These are phyloP conservation scores for Homalodisca vitripennis DNA, from an alignment of 1,140 invertebrate genomes.

Conservation along the genomic window DNA sequence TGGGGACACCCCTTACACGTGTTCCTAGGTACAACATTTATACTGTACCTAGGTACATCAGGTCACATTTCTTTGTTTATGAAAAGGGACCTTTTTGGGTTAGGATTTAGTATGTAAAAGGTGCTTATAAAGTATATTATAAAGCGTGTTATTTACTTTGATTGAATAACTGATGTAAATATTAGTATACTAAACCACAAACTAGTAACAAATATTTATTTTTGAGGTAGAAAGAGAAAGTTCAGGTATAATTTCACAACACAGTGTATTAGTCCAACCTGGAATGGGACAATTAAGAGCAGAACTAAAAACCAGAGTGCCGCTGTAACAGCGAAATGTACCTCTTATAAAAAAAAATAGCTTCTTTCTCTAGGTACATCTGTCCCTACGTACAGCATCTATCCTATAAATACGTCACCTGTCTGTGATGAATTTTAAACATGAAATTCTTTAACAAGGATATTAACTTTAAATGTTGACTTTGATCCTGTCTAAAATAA, in stretches of 20 bases:
- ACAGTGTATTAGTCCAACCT: not conserved
- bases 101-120: conserved; percentile 3
- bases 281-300: not conserved
- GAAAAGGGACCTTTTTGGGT: conserved; percentile 8
- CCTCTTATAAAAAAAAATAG: not conserved
- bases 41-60: conserved; percentile 10
- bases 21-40: not conserved
- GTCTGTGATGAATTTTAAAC: too few relatives aligned
- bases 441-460: too few relatives aligned
- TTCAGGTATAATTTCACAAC: too few relatives aligned
- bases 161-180: too few relatives aligned
- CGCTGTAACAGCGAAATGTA: not conserved
- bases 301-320: not conserved
- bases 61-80: conserved; percentile 5
- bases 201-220: too few relatives aligned
- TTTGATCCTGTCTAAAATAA: too few relatives aligned
- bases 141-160: not conserved
- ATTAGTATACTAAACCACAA: too few relatives aligned
- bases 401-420: too few relatives aligned
- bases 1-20: too few relatives aligned
- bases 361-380: conserved; percentile 10
- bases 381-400: conserved; percentile 10
- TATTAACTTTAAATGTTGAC: too few relatives aligned
- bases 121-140: conserved; percentile 3
- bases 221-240: too few relatives aligned